A percentile compares a stretch with the other conserved stretches of the same genome.
Conservation (phyloP, 2,797 vertebrate species). For the Anguilla megastoma region DNA sequence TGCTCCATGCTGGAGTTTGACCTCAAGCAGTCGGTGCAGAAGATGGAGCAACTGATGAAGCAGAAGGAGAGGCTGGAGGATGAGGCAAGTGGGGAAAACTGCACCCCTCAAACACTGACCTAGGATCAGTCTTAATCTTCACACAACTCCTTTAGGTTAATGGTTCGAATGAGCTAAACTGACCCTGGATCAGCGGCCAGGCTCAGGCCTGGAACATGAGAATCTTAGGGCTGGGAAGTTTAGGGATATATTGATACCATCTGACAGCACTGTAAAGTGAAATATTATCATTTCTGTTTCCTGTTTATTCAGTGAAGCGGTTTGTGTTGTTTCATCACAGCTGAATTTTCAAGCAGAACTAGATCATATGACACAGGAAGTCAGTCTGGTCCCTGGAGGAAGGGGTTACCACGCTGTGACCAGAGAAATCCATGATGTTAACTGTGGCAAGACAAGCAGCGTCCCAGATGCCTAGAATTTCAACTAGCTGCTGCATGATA, state of each 20-base stretch:
- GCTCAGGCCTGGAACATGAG: not conserved
- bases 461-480: not conserved
- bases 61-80: constrained; percentile 95
- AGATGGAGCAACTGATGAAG: constrained; percentile 92
- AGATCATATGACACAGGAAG: not conserved
- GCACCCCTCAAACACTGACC: not conserved
- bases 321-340: not conserved
- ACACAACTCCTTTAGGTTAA: not conserved
- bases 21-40: constrained; percentile 96
- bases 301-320: not conserved
- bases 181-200: not conserved
- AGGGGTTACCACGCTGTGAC: not conserved
- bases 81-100: constrained; percentile 73
- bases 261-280: not conserved
- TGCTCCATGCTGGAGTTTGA: constrained; percentile 98
- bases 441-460: not conserved
- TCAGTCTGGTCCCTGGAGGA: not conserved
- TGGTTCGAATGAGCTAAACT: not conserved
- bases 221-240: not conserved
- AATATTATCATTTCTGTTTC: not conserved
- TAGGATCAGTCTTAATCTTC: too few relatives aligned
- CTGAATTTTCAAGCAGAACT: constrained; percentile 5
- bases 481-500: too few relatives aligned
- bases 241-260: not conserved
- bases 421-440: not conserved